phyloP scores from a whole-genome alignment of 2,113 vertebrate species.

The Tursiops truncatus region DNA sequence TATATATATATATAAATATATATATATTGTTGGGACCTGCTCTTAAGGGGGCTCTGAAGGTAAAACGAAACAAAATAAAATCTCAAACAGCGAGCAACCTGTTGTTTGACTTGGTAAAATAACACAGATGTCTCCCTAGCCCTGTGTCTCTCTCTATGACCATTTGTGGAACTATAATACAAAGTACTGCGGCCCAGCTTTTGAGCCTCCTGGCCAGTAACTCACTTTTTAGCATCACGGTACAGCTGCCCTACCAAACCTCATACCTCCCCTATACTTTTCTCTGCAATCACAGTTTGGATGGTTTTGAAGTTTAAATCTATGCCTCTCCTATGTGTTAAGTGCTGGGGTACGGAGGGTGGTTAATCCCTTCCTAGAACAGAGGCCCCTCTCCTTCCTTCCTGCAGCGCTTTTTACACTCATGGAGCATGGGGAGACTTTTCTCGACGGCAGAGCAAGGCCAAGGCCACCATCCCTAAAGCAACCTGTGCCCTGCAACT shows the following conservation, averaged over 20 bases:
- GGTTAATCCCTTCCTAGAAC: neutral
- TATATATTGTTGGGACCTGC: neutral
- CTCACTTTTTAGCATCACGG: neutral
- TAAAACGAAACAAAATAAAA: neutral
- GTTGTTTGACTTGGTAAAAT: neutral
- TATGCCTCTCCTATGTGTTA: neutral
- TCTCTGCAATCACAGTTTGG: neutral
- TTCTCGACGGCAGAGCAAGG: neutral
- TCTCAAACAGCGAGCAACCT: neutral
- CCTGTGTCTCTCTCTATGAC: neutral
- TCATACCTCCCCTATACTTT: neutral
- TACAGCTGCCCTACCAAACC: neutral
- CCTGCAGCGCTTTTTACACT: neutral
- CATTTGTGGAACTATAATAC: neutral
- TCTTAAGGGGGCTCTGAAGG: neutral
- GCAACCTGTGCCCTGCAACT: neutral
- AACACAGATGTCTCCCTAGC: neutral
- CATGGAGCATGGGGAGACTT: neutral
- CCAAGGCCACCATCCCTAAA: neutral
- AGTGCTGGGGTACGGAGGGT: neutral
- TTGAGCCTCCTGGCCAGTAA: neutral
- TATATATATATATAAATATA: too few species aligned
- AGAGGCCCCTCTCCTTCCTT: neutral
- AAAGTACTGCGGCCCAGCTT: neutral
- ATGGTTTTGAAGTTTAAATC: neutral